Evolutionary conservation across 2,797 vertebrate species (phyloP).

Genomic region (Coendou prehensilis): DNA sequence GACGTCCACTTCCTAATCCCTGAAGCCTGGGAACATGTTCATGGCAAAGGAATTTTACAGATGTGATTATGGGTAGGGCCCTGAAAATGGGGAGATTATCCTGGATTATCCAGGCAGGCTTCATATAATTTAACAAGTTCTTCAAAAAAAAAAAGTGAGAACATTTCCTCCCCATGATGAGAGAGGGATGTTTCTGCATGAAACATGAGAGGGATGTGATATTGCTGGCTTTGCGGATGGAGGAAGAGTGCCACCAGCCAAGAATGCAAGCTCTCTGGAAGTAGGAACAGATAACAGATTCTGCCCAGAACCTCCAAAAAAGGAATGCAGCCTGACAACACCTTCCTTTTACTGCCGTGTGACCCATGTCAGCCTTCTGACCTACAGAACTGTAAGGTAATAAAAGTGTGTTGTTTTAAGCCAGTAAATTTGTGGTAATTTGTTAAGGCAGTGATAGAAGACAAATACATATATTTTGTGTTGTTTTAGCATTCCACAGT

Average conservation of each 20-base stretch:
- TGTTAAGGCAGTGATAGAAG: constrained; percentile 29
- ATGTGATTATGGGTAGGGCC: background rate
- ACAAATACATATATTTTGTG: background rate
- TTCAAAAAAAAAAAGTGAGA: background rate
- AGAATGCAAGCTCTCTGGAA: background rate
- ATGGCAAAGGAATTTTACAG: background rate
- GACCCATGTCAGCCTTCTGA: constrained; percentile 58
- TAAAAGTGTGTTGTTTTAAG: constrained; percentile 58
- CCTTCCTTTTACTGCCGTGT: background rate
- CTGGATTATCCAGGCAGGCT: background rate
- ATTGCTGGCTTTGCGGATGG: background rate
- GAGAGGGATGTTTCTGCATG: background rate
- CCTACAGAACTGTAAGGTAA: constrained; percentile 23
- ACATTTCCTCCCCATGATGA: background rate
- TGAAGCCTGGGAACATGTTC: background rate
- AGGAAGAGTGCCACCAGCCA: background rate
- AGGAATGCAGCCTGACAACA: background rate
- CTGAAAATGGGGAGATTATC: background rate
- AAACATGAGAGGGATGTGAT: background rate
- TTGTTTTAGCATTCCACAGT: constrained; percentile 45
- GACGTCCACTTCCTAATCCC: background rate
- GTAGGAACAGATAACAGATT: background rate
- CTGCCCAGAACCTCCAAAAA: background rate
- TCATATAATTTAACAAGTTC: background rate
- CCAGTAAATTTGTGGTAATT: constrained; percentile 13